Evolutionary conservation across 2,113 vertebrate genomes (phyloP).

Genomic region (Ammodytes marinus): DNA sequence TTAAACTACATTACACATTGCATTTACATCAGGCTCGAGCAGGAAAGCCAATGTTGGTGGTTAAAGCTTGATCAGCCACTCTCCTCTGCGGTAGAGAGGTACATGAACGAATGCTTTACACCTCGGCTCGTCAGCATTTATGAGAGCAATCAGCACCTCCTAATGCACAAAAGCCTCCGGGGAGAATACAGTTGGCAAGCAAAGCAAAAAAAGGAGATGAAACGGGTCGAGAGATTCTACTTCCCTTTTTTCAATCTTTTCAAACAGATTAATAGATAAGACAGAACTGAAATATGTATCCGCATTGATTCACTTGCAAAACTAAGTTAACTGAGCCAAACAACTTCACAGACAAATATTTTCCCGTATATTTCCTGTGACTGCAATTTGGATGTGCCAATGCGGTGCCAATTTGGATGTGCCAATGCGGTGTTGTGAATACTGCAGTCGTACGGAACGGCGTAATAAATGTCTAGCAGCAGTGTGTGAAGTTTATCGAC

Average conservation of each 20-base stretch:
- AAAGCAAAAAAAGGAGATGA: background rate
- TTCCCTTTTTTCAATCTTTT: background rate
- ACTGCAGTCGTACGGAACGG: background rate
- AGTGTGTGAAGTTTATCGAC: background rate
- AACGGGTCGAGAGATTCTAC: background rate
- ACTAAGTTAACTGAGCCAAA: background rate
- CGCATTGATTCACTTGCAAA: background rate
- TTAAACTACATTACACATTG: too few relatives aligned
- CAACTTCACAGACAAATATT: background rate
- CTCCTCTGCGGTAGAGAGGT: slow-evolving; percentile 1
- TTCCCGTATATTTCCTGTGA: background rate
- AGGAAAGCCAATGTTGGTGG: background rate
- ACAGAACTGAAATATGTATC: background rate
- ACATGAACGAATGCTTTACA: slow-evolving; percentile 53
- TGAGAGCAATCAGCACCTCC: slow-evolving; percentile 57
- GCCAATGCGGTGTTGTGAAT: background rate
- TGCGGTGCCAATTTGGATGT: background rate
- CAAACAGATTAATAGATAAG: background rate
- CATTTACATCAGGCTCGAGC: background rate
- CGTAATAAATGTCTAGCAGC: background rate
- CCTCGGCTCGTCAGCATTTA: slow-evolving; percentile 64
- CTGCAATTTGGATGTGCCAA: background rate
- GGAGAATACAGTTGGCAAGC: slow-evolving; percentile 47
- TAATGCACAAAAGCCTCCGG: slow-evolving; percentile 55
- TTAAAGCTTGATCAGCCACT: background rate